These are phyloP conservation scores for Meriones unguiculatus DNA, from an alignment of 2,113 vertebrate species.

Conservation along the genomic window DNA sequence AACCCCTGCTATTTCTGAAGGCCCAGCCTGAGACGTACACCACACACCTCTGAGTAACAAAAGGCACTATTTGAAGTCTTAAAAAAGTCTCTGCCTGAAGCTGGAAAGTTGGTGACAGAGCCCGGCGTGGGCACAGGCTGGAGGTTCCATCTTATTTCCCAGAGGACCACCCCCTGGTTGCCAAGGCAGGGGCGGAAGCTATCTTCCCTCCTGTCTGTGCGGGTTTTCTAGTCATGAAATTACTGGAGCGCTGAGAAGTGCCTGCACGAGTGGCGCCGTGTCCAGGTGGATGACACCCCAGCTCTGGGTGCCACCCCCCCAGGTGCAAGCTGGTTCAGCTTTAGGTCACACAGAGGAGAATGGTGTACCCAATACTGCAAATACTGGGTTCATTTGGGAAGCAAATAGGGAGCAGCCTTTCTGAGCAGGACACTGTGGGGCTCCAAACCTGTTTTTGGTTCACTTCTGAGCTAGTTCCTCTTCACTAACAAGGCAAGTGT, in stretches of 20 bases:
- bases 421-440: not conserved
- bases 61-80: conserved; percentile 2
- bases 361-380: not conserved
- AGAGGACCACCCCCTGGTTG: conserved; percentile 35
- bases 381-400: conserved; percentile 6
- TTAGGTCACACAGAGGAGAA: not conserved
- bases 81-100: not conserved
- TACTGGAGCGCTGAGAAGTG: conserved; percentile 48
- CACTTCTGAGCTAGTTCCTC: not conserved
- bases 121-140: not conserved
- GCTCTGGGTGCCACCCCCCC: not conserved
- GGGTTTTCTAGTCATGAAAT: conserved; percentile 58
- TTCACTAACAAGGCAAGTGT: not conserved
- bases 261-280: not conserved
- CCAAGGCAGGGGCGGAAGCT: not conserved
- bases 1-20: conserved; percentile 31
- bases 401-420: not conserved
- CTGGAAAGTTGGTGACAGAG: not conserved
- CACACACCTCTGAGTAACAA: not conserved
- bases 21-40: not conserved
- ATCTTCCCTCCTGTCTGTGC: not conserved
- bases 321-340: not conserved
- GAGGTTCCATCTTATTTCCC: conserved; percentile 54
- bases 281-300: not conserved
- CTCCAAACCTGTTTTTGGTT: not conserved